These are phyloP conservation scores for Poecilia latipinna DNA, from an alignment of 2,113 vertebrate genomes.

Conservation along the genomic window DNA sequence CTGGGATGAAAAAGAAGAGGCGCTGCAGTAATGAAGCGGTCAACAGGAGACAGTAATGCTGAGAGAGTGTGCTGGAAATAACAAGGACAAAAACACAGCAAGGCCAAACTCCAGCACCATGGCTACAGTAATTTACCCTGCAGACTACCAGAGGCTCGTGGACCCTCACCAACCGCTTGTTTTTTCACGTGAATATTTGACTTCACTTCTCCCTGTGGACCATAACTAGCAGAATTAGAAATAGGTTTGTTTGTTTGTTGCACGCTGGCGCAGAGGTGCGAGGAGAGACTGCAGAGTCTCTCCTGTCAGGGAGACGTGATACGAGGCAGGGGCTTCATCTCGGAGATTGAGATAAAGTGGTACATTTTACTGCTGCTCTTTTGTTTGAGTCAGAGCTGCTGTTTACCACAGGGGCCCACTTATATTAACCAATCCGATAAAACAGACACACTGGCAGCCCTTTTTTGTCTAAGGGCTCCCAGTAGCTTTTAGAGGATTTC, in stretches of 20 bases:
- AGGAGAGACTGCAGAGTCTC: slow-evolving; percentile 11
- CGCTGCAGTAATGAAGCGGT: slow-evolving; percentile 34
- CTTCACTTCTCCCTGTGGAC: slow-evolving; percentile 41
- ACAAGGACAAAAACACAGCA: slow-evolving; percentile 17
- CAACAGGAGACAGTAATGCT: slow-evolving; percentile 16
- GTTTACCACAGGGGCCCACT: slow-evolving; percentile 54
- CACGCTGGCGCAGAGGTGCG: not conserved
- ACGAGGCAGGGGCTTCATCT: slow-evolving; percentile 15
- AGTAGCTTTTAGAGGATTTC: slow-evolving; percentile 43
- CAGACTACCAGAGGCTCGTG: slow-evolving; percentile 25
- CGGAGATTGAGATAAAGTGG: slow-evolving; percentile 58
- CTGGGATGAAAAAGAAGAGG: slow-evolving; percentile 25
- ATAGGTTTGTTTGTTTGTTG: slow-evolving; percentile 7
- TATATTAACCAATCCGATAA: slow-evolving; percentile 64
- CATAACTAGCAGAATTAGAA: slow-evolving; percentile 36
- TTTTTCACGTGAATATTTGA: slow-evolving; percentile 28
- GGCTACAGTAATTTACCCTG: slow-evolving; percentile 32
- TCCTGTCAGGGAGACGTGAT: slow-evolving; percentile 25
- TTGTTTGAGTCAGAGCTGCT: slow-evolving; percentile 28
- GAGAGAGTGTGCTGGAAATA: slow-evolving; percentile 27
- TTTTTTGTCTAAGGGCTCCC: slow-evolving; percentile 46
- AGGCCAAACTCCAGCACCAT: slow-evolving; percentile 34
- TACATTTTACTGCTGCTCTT: slow-evolving; percentile 57
- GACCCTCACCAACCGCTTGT: slow-evolving; percentile 20
- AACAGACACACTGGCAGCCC: slow-evolving; percentile 38